phyloP scores from a whole-genome alignment of 2,113 vertebrate genomes.

The Solenodon paradoxus region DNA sequence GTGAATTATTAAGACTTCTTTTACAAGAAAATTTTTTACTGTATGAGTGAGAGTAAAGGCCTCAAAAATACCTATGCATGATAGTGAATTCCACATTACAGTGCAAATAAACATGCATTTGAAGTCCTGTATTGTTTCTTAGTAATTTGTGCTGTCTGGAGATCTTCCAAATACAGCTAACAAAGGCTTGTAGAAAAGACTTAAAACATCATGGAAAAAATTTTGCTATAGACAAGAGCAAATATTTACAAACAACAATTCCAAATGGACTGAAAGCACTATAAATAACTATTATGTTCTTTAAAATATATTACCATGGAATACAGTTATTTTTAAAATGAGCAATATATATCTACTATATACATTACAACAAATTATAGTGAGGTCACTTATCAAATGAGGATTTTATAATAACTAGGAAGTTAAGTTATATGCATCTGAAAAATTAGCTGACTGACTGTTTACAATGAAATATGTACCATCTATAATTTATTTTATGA shows the following conservation, averaged over 20 bases:
- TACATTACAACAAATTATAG: slow-evolving; percentile 51
- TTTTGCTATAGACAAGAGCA: slow-evolving; percentile 61
- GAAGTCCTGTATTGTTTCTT: slow-evolving; percentile 70
- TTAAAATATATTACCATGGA: slow-evolving; percentile 56
- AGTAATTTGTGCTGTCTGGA: slow-evolving; percentile 74
- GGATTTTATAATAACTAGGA: neutral
- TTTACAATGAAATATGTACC: neutral
- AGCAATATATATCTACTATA: slow-evolving; percentile 1
- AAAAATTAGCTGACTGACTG: neutral
- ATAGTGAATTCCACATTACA: slow-evolving; percentile 5
- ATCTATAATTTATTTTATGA: slow-evolving; percentile 22
- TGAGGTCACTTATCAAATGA: neutral
- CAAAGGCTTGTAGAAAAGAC: slow-evolving; percentile 75
- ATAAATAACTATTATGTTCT: slow-evolving; percentile 66
- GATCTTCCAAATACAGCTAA: slow-evolving; percentile 73
- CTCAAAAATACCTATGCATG: neutral
- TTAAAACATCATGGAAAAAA: slow-evolving; percentile 52
- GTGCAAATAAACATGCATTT: slow-evolving; percentile 53
- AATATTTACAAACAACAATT: slow-evolving; percentile 73
- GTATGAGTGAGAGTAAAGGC: neutral
- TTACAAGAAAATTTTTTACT: slow-evolving; percentile 23
- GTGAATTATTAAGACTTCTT: slow-evolving; percentile 6
- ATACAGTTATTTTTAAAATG: slow-evolving; percentile 29
- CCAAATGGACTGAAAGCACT: slow-evolving; percentile 40
- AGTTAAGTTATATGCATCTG: slow-evolving; percentile 23